Base-by-base conservation (phyloP, 2,797 vertebrate species). In the Scolopax rusticola region DNA sequence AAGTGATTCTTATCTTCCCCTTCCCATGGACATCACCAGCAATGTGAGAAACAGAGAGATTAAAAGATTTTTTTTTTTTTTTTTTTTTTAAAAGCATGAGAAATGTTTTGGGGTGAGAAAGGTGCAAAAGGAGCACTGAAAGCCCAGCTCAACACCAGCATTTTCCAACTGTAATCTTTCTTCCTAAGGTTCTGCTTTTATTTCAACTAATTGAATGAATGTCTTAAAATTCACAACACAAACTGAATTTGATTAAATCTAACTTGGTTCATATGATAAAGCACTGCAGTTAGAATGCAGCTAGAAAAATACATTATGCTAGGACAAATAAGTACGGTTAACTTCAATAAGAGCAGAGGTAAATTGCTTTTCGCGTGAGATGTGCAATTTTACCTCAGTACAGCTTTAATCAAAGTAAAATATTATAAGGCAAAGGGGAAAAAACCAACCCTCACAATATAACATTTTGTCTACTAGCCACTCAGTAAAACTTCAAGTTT, bases 371-470 rank as follows among this genome's bases (percentile, higher is more conserved):
- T 95, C 43, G 32, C 0, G 0, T 51, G 48, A 93, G 93, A 95
- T 94, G 76, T 91, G 87, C 91, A 94, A 89, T 96, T 97, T 96
- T 96, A 94, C 91, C 83, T 95, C 70, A 92, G 87, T 89, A 96
- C 87, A 96, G 89, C 77, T 97, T 98, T 97, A 97, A 97, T 98
- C 96, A 97, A 95, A 95, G 83, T 93, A 97, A 97, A 96, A 93
- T 95, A 97, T 94, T 93, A 77, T 9, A 73, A 17, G 15, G 54
- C 9, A 61, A 27, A 15, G 15, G 1, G 11, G 54, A 86, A 88
- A 53, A 54, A 1, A 0, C 19, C 18, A 56, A 38, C 15, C 7
- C 18, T 80, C 69, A 78, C 89, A 97, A 71, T 77, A 23, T 75
- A 96, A 94, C 92, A 73, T 91, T 97, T 95, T 89, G 53, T 96